These are phyloP conservation scores for Sarcoramphus papa DNA, from an alignment of 2,797 vertebrate species.

Conservation along the genomic window DNA sequence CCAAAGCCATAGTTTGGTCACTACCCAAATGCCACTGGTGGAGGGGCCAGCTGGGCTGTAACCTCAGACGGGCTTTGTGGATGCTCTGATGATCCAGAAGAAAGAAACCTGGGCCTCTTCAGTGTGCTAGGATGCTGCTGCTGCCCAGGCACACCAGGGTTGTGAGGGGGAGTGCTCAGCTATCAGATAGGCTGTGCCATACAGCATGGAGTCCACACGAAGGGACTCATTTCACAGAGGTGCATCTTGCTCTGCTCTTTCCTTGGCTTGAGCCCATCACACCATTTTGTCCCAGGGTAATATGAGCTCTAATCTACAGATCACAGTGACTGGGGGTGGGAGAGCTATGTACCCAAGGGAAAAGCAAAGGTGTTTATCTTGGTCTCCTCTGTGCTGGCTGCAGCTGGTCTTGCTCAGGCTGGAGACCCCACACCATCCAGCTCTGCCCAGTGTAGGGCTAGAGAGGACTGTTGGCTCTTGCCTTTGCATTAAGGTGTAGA, in stretches of 20 bases:
- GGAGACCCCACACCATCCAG: background rate
- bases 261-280: background rate
- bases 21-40: background rate
- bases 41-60: background rate
- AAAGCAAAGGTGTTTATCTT: background rate
- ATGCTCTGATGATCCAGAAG: background rate
- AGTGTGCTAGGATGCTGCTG: background rate
- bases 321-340: background rate
- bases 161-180: background rate
- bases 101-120: background rate
- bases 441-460: background rate
- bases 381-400: background rate
- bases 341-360: background rate
- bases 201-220: accelerated
- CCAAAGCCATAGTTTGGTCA: background rate
- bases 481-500: background rate
- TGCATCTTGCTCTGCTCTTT: background rate
- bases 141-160: background rate
- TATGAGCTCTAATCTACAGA: background rate
- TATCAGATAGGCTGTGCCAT: background rate
- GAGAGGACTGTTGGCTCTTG: background rate
- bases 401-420: background rate
- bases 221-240: background rate
- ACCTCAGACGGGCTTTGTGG: background rate
- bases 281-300: background rate